phyloP scores from a whole-genome alignment of 2,797 vertebrate genomes.

The Prunella strophiata region DNA sequence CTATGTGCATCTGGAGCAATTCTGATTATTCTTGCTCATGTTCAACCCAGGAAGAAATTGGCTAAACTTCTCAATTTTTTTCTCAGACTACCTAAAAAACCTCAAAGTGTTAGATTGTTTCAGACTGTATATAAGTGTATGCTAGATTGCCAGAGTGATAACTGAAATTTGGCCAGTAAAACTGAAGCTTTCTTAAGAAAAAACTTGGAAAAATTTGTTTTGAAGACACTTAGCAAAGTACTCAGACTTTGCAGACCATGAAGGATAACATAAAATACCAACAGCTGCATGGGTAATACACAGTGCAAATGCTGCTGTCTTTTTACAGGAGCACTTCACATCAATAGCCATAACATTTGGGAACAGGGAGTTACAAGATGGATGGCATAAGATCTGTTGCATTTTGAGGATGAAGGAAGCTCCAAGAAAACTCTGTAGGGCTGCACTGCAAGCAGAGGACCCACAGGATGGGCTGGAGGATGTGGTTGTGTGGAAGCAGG shows the following conservation, averaged over 20 bases:
- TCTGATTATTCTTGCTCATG: neutral
- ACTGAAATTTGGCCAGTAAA: neutral
- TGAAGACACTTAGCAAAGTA: neutral
- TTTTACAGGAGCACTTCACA: neutral
- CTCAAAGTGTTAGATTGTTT: neutral
- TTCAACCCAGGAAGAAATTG: neutral
- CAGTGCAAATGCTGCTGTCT: neutral
- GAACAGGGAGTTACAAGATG: neutral
- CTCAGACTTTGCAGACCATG: neutral
- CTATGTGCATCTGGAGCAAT: neutral
- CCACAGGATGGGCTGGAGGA: accelerated
- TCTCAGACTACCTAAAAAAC: neutral
- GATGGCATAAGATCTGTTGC: neutral
- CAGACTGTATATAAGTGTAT: neutral
- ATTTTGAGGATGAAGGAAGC: neutral
- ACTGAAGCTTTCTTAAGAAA: neutral
- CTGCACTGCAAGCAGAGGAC: neutral
- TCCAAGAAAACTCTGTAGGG: neutral
- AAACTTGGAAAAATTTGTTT: neutral
- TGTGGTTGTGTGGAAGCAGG: neutral
- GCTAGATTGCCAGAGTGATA: neutral
- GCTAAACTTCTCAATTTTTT: neutral
- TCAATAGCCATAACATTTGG: no score
- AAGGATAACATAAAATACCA: neutral
- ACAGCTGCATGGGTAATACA: neutral